Conservation (phyloP, 2,888 invertebrate genomes). For the Tiliacea aurago region DNA sequence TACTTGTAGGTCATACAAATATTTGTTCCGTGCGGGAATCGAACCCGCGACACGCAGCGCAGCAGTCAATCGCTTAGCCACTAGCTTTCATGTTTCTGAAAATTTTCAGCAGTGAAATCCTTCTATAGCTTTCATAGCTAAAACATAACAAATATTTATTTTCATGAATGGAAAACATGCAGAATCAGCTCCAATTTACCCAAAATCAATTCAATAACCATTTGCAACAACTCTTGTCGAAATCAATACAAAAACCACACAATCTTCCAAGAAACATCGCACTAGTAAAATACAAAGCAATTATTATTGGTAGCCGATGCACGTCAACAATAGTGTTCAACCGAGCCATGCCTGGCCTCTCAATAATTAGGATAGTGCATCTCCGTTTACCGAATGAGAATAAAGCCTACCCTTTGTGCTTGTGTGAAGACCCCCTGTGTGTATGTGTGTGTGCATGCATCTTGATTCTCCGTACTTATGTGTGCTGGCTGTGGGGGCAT, state of each 20-base stretch:
- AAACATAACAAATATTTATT: neutral
- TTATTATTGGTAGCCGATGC: slow-evolving; percentile 64
- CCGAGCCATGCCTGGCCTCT: slow-evolving; percentile 77
- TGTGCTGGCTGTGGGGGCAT: slow-evolving; percentile 74
- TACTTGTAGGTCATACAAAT: no score
- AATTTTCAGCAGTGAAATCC: neutral
- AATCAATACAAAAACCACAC: neutral
- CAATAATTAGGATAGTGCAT: slow-evolving; percentile 92
- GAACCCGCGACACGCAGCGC: no score
- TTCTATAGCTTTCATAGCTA: neutral
- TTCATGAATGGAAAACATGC: neutral
- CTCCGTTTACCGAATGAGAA: slow-evolving; percentile 88
- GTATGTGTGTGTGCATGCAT: slow-evolving; percentile 77
- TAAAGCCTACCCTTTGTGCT: slow-evolving; percentile 86
- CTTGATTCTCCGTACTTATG: slow-evolving; percentile 82
- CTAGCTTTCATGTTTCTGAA: no score
- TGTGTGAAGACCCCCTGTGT: slow-evolving; percentile 74
- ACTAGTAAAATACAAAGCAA: slow-evolving; percentile 64
- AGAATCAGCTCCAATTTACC: neutral
- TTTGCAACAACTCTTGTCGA: neutral
- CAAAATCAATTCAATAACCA: neutral
- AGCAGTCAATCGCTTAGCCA: no score
- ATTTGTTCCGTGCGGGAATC: no score
- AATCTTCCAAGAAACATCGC: slow-evolving; percentile 27
- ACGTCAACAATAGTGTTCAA: slow-evolving; percentile 77